A percentile compares a stretch with the other conserved stretches of the same genome.
Conservation (phyloP, 2,797 vertebrate species). For the Pangasius djambal region DNA sequence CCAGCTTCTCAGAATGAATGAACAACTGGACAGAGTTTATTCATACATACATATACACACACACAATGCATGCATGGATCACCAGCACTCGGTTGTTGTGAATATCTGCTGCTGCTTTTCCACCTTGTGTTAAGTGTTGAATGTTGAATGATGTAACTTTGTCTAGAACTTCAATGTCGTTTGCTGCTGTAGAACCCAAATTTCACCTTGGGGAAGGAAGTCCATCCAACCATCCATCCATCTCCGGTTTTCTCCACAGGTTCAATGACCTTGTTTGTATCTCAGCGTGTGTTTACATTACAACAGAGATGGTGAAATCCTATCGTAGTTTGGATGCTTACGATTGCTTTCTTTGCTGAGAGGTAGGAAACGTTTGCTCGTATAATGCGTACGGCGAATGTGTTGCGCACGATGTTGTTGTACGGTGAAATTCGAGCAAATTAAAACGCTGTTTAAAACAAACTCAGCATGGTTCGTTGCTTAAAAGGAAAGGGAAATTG, state of each 20-base stretch:
- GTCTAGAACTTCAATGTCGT: not conserved
- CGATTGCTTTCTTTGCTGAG: not conserved
- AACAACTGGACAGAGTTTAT: not conserved
- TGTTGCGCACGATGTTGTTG: too few species aligned
- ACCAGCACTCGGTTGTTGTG: too few species aligned
- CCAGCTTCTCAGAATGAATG: not conserved
- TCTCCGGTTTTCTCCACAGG: not conserved
- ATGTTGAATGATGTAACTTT: not conserved
- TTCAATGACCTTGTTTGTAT: too few species aligned
- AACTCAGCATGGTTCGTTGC: too few species aligned
- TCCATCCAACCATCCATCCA: not conserved
- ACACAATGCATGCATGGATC: not conserved
- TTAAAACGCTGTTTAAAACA: too few species aligned
- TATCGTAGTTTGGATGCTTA: not conserved
- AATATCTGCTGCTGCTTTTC: not conserved
- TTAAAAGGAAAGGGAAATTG: too few species aligned
- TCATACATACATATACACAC: not conserved
- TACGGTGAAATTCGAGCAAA: too few species aligned
- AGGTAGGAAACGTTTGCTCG: too few species aligned
- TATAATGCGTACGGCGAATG: too few species aligned
- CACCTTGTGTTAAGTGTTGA: not conserved
- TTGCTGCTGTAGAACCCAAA: not conserved
- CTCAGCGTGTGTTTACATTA: too few species aligned
- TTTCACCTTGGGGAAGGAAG: not conserved
- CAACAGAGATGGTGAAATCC: not conserved